Evolutionary conservation across 2,888 invertebrate species (phyloP).

Genomic region (Monoplex corrugatus): DNA sequence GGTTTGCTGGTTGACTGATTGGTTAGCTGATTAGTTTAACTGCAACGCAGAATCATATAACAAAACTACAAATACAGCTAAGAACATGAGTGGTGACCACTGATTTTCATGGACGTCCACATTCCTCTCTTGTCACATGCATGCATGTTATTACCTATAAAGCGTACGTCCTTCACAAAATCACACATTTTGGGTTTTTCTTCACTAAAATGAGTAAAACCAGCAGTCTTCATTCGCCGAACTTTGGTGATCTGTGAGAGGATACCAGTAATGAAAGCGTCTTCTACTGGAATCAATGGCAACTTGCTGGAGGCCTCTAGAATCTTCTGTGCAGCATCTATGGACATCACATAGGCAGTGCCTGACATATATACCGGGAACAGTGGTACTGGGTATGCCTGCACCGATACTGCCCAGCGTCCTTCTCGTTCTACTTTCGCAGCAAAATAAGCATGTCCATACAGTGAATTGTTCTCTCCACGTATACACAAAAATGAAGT

Average conservation of each 20-base stretch:
- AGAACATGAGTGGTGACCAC: no score
- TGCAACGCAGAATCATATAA: no score
- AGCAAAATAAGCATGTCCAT: constrained; percentile 57
- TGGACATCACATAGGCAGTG: constrained; percentile 67
- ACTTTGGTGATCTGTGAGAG: constrained; percentile 63
- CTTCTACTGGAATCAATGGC: constrained; percentile 69
- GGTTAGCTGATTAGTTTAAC: no score
- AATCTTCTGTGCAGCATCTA: constrained; percentile 60
- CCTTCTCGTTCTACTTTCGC: constrained; percentile 61
- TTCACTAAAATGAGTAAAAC: constrained; percentile 70
- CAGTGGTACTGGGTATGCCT: constrained; percentile 59
- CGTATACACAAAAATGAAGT: constrained; percentile 13
- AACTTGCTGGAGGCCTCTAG: constrained; percentile 62
- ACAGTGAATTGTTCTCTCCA: neutral
- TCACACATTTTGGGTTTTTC: constrained; percentile 61
- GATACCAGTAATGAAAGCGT: constrained; percentile 72
- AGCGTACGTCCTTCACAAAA: constrained; percentile 56
- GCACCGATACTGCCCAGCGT: constrained; percentile 62
- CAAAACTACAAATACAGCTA: no score
- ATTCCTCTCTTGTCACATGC: neutral
- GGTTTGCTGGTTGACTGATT: no score
- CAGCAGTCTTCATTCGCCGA: constrained; percentile 56
- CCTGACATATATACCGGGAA: constrained; percentile 69
- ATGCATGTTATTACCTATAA: constrained; percentile 43
- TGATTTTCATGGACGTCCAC: constrained; percentile 40